Evolutionary conservation across 1,140 invertebrate genomes (phyloP), one percentile per base, ranked within the genome.

Genomic region (Oedothorax gibbosus): DNA sequence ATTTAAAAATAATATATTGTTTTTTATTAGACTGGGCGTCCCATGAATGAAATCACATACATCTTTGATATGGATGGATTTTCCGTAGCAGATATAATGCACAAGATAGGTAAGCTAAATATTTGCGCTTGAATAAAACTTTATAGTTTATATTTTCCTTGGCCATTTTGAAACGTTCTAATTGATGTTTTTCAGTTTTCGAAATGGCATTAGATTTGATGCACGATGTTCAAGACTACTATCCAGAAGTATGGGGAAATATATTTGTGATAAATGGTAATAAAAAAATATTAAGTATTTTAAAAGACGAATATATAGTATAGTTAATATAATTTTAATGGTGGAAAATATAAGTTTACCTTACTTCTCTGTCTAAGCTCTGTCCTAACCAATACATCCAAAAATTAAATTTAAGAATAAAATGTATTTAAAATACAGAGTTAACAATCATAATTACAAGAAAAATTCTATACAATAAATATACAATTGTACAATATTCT

Each of bases 121-220:
- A 11, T 21, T n/a, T 66, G 10, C 10, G 7, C 7, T 66, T 66
- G 10, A 21, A n/a, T n/a, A 20, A 21, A 66, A 21, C 6, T 66
- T n/a, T 66, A 66, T 66, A 66, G 7, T 21, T 21, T 5, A 18
- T 66, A 11, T 18, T 62, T 62, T 15, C 18, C 18, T 14, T 6
- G 35, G 21, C 4, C 11, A 73, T 54, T 11, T 20, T 73, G 50
- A 12, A 56, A 14, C 8, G 20, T 62, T 62, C 35, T 35, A 35
- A 35, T 35, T 62, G 1, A 7, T 54, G 10, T 54, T 12, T 68
- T 79, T 68, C 64, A 79, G 77, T 79, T 54, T 21, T 68, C 35
- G 77, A 79, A 79, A 79, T 79, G 77, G 77, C 54, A n/a, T 50
- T 79, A n/a, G 77, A 79, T 68, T 51, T 79, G 62, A 53, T 49